A percentile compares a stretch with the other conserved stretches of the same genome.
phyloP scores from a whole-genome alignment of 1,140 invertebrate species.

The Adoxophyes honmai region DNA sequence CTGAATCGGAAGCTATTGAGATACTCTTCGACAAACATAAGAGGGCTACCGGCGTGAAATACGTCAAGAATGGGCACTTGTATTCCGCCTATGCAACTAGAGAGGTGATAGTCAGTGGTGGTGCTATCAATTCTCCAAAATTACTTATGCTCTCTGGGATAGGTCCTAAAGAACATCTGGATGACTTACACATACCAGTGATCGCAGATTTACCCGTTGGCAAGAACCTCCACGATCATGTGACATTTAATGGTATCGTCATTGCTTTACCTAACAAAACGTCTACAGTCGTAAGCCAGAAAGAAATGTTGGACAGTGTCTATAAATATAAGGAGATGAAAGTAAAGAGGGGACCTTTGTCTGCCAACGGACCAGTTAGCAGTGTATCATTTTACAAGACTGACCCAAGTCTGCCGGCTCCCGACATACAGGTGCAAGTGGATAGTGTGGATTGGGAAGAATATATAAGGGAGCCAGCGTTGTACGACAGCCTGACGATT shows the following conservation, averaged over 20 bases:
- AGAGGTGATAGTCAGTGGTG: constrained; percentile 85
- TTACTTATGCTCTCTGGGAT: constrained; percentile 86
- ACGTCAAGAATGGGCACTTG: constrained; percentile 75
- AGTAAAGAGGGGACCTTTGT: constrained; percentile 57
- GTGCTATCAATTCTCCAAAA: constrained; percentile 84
- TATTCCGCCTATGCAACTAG: constrained; percentile 73
- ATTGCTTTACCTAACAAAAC: constrained; percentile 70
- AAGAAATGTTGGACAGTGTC: constrained; percentile 63
- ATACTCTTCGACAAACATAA: constrained; percentile 85
- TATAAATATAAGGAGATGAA: constrained; percentile 50
- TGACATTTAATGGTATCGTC: constrained; percentile 77
- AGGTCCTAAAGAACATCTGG: constrained; percentile 80
- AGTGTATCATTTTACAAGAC: constrained; percentile 73
- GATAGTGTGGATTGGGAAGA: constrained; percentile 20
- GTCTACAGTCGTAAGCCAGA: constrained; percentile 28
- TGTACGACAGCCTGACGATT: no score
- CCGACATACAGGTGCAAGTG: constrained; percentile 79
- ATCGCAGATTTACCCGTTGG: constrained; percentile 83
- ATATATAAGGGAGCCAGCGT: constrained; percentile 12
- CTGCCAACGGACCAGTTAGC: constrained; percentile 68
- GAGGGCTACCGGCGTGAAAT: constrained; percentile 82
- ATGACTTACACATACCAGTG: constrained; percentile 77
- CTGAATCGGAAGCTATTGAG: constrained; percentile 82
- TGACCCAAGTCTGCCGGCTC: constrained; percentile 60
- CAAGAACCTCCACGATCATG: constrained; percentile 89